Evolutionary conservation across 2,888 invertebrate species (phyloP).

Genomic region (Heliothis peltigera): DNA sequence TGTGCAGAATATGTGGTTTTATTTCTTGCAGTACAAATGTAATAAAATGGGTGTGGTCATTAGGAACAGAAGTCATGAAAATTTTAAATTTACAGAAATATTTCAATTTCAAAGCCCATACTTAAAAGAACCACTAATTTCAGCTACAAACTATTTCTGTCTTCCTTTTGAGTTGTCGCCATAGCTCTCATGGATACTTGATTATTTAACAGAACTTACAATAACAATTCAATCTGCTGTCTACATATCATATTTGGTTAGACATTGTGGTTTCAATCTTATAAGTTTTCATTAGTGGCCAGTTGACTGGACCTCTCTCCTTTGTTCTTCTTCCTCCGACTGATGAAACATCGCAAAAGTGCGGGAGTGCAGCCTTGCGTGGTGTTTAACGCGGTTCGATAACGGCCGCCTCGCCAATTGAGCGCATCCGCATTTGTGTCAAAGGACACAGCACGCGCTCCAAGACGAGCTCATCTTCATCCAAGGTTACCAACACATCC

Average conservation of each 20-base stretch:
- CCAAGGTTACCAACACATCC: constrained; percentile 85
- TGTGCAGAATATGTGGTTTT: no score
- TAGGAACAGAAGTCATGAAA: background rate
- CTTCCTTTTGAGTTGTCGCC: background rate
- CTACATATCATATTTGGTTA: background rate
- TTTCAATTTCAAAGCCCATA: background rate
- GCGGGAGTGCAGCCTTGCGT: constrained; percentile 79
- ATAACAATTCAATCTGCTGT: background rate
- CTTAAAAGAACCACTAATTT: background rate
- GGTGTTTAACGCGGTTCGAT: constrained; percentile 88
- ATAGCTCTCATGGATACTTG: background rate
- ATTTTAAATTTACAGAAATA: background rate
- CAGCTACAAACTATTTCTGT: background rate
- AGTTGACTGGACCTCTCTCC: constrained; percentile 11
- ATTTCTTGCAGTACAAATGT: background rate
- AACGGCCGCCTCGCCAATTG: constrained; percentile 85
- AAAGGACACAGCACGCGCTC: constrained; percentile 87
- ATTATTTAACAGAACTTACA: background rate
- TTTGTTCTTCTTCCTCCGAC: constrained; percentile 26
- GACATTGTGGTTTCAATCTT: no score
- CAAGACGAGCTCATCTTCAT: constrained; percentile 83
- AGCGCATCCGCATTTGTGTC: constrained; percentile 88
- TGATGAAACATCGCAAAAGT: constrained; percentile 58
- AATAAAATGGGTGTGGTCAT: background rate
- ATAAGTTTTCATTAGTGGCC: background rate